Conservation (phyloP, 1,140 invertebrate species). For the Lepidurus packardi region DNA sequence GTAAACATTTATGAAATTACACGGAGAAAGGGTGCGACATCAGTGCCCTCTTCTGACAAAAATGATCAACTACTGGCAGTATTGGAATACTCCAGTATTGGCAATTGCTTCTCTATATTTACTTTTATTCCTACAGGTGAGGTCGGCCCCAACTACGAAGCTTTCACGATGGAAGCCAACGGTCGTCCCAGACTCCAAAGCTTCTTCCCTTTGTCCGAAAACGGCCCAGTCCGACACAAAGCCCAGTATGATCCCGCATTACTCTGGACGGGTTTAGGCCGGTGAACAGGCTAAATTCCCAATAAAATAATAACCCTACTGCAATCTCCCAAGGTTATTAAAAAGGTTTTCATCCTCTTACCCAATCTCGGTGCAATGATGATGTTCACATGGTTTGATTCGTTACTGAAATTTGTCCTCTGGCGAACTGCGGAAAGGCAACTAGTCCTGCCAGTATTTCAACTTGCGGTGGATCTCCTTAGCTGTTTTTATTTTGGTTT, state of each 20-base stretch:
- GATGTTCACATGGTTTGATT: slow-evolving; percentile 26
- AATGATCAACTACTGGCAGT: too few species aligned
- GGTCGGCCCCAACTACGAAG: background rate
- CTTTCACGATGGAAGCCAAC: background rate
- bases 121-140: background rate
- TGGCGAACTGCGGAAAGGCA: slow-evolving; percentile 12
- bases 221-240: background rate
- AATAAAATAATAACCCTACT: background rate
- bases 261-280: slow-evolving; percentile 33
- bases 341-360: background rate
- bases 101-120: background rate
- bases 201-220: slow-evolving; percentile 10
- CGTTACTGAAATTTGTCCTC: slow-evolving; percentile 26
- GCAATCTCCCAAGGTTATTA: background rate
- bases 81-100: too few species aligned
- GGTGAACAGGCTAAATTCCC: slow-evolving; percentile 16
- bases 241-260: slow-evolving; percentile 31
- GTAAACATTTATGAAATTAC: background rate
- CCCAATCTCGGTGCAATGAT: background rate
- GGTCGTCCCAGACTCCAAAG: background rate
- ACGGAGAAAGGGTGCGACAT: background rate
- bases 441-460: slow-evolving; percentile 13
- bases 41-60: background rate
- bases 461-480: background rate
- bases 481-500: background rate